Evolutionary conservation across 2,888 invertebrate species (phyloP), one percentile per base, ranked within the genome.

Genomic region (Orchesella flavescens): DNA sequence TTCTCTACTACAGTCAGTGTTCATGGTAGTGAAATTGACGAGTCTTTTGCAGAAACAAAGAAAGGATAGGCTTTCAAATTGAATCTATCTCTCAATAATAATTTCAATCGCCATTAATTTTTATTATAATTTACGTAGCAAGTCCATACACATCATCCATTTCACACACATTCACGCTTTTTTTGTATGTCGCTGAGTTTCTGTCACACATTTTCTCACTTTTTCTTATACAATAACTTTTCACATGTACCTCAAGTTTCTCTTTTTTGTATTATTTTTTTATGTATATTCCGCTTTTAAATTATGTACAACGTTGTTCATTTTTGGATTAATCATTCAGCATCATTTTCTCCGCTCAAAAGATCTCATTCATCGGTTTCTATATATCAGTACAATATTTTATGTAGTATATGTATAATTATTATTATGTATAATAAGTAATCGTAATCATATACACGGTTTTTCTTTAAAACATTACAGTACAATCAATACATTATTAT

Each of bases 391-490:
- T 43, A 65, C 65, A 49, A 49, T 49, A 49, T 34, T n/a, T 2
- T 34, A 34, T 34, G 34, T 34, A 34, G 7, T 34, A 34, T 34
- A 12, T 15, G 55, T 55, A 55, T 5, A 12, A 55, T 5, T 55
- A 55, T 15, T 55, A 55, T 15, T 55, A 55, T 55, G 13, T 46
- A 7, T 34, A 34, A 7, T 34, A 34, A 34, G 34, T 76, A 75
- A 68, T 76, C 44, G 15, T 78, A 63, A 71, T 72, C 72, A 73
- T 80, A 49, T 78, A 73, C 80, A 80, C 57, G 59, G 61, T 72
- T 72, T 80, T 79, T 79, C n/a, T n/a, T n/a, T n/a, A n/a, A 43
- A 79, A 79, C n/a, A n/a, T n/a, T n/a, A 79, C 68, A 77, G 77
- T 77, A 77, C 53, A 74, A 69, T 79, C 53, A 74, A 69, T 79